phyloP scores from a whole-genome alignment of 2,888 invertebrate species.

The Caenorhabditis sp. region DNA sequence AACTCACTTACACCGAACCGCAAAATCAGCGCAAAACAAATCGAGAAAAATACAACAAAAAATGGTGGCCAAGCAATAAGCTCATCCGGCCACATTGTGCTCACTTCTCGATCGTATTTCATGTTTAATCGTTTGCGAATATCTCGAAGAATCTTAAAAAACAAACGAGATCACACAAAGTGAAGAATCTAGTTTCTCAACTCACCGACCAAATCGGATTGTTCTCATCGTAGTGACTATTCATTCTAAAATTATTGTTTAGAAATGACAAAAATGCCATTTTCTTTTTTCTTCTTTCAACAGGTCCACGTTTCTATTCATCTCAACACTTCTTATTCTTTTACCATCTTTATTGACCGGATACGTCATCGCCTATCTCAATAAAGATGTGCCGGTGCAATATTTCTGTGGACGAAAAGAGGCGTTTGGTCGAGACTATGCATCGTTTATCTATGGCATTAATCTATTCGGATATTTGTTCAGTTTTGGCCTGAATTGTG shows the following conservation, averaged over 20 bases:
- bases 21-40: too few relatives aligned
- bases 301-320: conserved; percentile 32
- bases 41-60: background rate
- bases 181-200: too few relatives aligned
- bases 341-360: conserved; percentile 37
- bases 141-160: too few relatives aligned
- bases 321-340: conserved; percentile 28
- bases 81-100: background rate
- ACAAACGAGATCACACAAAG: background rate
- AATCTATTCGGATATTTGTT: conserved; percentile 48
- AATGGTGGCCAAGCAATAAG: background rate
- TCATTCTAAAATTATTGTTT: too few relatives aligned
- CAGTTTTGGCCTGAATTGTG: conserved; percentile 45
- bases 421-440: conserved; percentile 49
- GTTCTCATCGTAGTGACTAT: background rate
- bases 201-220: background rate
- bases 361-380: conserved; percentile 43
- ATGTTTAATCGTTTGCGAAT: too few relatives aligned
- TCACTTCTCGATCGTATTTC: background rate
- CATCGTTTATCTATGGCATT: conserved; percentile 44
- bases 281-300: too few relatives aligned
- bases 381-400: conserved; percentile 27
- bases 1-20: too few relatives aligned
- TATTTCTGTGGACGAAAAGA: conserved; percentile 60
- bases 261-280: too few relatives aligned